A percentile compares a stretch with the other conserved stretches of the same genome.
These are phyloP conservation scores for Pyrochroa serraticornis DNA, from an alignment of 2,888 invertebrate genomes.

Conservation along the genomic window DNA sequence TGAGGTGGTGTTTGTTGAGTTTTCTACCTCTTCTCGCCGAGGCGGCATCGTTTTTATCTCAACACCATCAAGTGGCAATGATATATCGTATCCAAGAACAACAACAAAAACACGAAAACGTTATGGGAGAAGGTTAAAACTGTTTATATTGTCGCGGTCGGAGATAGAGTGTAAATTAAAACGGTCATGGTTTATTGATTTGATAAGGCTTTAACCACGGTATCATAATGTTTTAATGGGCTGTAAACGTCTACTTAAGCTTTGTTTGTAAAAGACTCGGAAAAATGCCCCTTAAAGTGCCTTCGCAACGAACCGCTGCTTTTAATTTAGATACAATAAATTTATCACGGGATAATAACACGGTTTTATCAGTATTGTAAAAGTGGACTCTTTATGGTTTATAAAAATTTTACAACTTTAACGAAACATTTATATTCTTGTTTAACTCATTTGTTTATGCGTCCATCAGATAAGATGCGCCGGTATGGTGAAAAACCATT, in stretches of 20 bases:
- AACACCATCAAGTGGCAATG: conserved; percentile 40
- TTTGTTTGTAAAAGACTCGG: conserved; percentile 38
- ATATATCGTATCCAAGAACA: conserved; percentile 36
- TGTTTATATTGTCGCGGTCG: conserved; percentile 39
- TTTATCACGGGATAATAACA: conserved; percentile 20
- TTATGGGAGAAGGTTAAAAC: conserved; percentile 38
- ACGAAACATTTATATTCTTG: conserved; percentile 27
- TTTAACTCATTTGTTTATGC: conserved; percentile 17
- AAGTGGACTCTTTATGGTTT: conserved; percentile 23
- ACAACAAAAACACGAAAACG: conserved; percentile 40
- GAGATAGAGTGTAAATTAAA: conserved; percentile 46
- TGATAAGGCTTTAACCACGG: conserved; percentile 43
- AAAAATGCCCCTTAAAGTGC: conserved; percentile 21
- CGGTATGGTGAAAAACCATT: no score
- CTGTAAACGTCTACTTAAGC: conserved; percentile 42
- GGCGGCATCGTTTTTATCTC: conserved; percentile 32
- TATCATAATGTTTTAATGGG: conserved; percentile 45
- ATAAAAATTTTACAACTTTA: conserved; percentile 26
- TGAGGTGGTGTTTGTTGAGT: background rate
- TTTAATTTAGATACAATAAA: conserved; percentile 28
- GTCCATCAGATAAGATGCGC: no score
- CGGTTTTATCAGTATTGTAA: conserved; percentile 22
- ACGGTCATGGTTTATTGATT: conserved; percentile 48
- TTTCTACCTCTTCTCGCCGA: conserved; percentile 24
- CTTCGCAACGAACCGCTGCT: conserved; percentile 9